Evolutionary conservation across 2,113 vertebrate genomes (phyloP).

Genomic region (Cromileptes altivelis): DNA sequence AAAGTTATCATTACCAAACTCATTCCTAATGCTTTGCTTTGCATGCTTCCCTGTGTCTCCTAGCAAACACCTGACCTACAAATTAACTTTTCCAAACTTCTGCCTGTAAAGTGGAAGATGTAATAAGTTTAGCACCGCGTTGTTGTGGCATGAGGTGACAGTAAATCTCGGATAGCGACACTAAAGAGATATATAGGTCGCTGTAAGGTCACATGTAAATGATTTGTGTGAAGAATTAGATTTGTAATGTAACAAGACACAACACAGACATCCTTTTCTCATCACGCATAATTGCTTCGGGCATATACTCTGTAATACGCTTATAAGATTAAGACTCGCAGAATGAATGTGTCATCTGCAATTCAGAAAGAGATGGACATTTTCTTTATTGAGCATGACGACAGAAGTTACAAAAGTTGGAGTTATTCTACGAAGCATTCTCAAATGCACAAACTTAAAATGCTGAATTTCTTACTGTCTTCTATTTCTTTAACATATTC

Average conservation of each 20-base stretch:
- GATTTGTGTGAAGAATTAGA: slow-evolving; percentile 77
- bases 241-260: slow-evolving; percentile 77
- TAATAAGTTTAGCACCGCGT: slow-evolving; percentile 22
- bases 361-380: slow-evolving; percentile 70
- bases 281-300: slow-evolving; percentile 76
- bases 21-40: background rate
- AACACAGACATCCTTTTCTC: slow-evolving; percentile 78
- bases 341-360: slow-evolving; percentile 77
- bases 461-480: background rate
- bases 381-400: slow-evolving; percentile 70
- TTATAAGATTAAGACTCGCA: slow-evolving; percentile 72
- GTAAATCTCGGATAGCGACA: slow-evolving; percentile 34
- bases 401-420: slow-evolving; percentile 56
- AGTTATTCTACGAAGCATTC: slow-evolving; percentile 26
- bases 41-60: background rate
- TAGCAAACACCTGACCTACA: slow-evolving; percentile 17
- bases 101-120: slow-evolving; percentile 13
- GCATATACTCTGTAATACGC: slow-evolving; percentile 75
- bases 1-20: slow-evolving; percentile 2
- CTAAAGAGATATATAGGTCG: slow-evolving; percentile 31
- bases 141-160: slow-evolving; percentile 28
- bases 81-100: slow-evolving; percentile 36
- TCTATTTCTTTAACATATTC: slow-evolving; percentile 2
- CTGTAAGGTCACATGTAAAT: slow-evolving; percentile 70
- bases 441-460: slow-evolving; percentile 20